These are phyloP conservation scores for Rhyacichthys aspro DNA, from an alignment of 2,797 vertebrate species.

Conservation along the genomic window DNA sequence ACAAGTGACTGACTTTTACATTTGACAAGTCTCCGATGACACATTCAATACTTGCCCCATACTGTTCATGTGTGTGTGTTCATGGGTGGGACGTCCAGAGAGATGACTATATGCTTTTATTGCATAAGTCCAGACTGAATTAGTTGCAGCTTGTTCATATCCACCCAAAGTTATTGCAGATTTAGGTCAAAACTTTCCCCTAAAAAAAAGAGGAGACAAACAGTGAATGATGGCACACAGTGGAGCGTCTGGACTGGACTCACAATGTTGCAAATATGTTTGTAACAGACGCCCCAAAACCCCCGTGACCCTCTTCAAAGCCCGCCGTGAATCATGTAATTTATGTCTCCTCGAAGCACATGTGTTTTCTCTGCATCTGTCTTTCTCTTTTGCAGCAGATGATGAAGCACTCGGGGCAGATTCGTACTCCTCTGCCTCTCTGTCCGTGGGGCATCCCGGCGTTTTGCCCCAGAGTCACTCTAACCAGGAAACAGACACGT, in stretches of 20 bases:
- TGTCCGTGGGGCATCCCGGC: conserved; percentile 17
- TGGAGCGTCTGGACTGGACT: conserved; percentile 39
- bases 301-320: conserved; percentile 60
- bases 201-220: conserved; percentile 10
- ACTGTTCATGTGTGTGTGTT: not conserved
- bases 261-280: conserved; percentile 33
- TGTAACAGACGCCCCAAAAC: conserved; percentile 38
- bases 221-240: conserved; percentile 14
- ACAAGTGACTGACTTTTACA: too few relatives aligned
- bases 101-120: not conserved
- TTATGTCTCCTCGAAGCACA: conserved; percentile 47
- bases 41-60: too few relatives aligned
- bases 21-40: too few relatives aligned
- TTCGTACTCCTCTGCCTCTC: conserved; percentile 3
- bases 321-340: conserved; percentile 50
- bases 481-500: conserved; percentile 54
- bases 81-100: not conserved
- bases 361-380: conserved; percentile 42
- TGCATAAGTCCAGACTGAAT: not conserved
- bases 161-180: conserved; percentile 1
- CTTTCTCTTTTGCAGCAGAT: conserved; percentile 44
- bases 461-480: conserved; percentile 35
- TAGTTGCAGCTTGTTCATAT: not conserved
- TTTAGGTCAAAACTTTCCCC: conserved; percentile 3
- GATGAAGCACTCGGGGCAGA: conserved; percentile 29